Conservation (phyloP, 2,113 vertebrate genomes). For the Todiramphus chloris region DNA sequence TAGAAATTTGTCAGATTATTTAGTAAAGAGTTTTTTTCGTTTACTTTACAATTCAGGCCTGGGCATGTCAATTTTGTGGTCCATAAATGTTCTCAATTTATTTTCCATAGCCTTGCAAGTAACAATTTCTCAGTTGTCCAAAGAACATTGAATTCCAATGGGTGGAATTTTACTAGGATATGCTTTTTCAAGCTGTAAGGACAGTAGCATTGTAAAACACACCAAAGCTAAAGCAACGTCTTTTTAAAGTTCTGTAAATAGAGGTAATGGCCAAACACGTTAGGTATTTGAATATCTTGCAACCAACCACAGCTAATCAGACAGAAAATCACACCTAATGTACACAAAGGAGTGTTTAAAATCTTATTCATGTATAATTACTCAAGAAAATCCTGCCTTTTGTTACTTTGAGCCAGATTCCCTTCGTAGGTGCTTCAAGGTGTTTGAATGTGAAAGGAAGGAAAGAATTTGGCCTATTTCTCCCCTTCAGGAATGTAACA, state of each 20-base stretch:
- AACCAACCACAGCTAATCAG: neutral
- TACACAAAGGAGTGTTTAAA: neutral
- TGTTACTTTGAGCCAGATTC: neutral
- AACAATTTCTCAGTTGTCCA: neutral
- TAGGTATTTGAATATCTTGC: slow-evolving; percentile 9
- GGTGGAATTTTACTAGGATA: neutral
- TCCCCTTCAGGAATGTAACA: neutral
- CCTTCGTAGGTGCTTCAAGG: neutral
- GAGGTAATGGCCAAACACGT: neutral
- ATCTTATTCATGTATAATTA: neutral
- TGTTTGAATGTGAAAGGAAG: neutral
- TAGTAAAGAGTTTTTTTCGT: neutral
- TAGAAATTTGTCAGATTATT: slow-evolving; percentile 6
- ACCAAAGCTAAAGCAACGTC: neutral
- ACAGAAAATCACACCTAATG: neutral
- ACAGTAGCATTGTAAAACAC: neutral
- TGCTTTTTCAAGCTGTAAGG: neutral
- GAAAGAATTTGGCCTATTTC: neutral
- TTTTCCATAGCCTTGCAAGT: neutral
- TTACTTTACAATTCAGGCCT: neutral
- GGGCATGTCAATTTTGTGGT: neutral
- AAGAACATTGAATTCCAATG: neutral
- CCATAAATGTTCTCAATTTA: neutral
- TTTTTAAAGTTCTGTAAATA: neutral
- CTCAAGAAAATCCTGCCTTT: neutral